Conservation (phyloP, 2,113 vertebrate species). For the Centropristis striata region DNA sequence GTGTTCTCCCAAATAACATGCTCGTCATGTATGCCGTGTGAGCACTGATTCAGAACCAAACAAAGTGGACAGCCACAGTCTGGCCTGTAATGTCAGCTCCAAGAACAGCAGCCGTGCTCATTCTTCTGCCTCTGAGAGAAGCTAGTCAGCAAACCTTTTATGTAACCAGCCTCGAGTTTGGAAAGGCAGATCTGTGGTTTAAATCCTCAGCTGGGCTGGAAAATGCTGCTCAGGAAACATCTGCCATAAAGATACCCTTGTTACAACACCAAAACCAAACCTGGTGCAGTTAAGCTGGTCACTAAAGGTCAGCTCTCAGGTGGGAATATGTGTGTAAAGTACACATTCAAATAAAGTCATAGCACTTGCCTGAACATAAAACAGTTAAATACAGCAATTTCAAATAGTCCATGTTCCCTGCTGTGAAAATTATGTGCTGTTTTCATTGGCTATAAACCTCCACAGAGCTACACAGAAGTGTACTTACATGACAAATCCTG, state of each 20-base stretch:
- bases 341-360: not conserved
- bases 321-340: not conserved
- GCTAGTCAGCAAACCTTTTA: constrained; percentile 45
- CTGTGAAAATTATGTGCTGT: constrained; percentile 28
- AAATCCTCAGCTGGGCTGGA: constrained; percentile 38
- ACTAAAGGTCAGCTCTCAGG: constrained; percentile 28
- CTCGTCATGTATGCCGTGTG: constrained; percentile 46
- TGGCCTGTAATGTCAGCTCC: constrained; percentile 46
- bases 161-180: constrained; percentile 43
- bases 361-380: not conserved
- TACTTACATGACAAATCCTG: constrained; percentile 17
- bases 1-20: constrained; percentile 37
- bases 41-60: constrained; percentile 69
- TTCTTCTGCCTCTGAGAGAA: constrained; percentile 30
- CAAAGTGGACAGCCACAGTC: constrained; percentile 66
- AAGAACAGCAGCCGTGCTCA: constrained; percentile 32
- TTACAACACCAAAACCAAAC: constrained; percentile 21
- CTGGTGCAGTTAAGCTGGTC: constrained; percentile 16
- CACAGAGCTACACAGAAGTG: constrained; percentile 7
- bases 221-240: constrained; percentile 36
- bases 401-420: not conserved
- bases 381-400: constrained; percentile 15
- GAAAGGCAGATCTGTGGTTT: constrained; percentile 25
- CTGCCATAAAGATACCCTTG: constrained; percentile 14
- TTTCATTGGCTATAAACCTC: constrained; percentile 11